phyloP scores from a whole-genome alignment of 2,113 vertebrate species.

The Cavia aperea region DNA sequence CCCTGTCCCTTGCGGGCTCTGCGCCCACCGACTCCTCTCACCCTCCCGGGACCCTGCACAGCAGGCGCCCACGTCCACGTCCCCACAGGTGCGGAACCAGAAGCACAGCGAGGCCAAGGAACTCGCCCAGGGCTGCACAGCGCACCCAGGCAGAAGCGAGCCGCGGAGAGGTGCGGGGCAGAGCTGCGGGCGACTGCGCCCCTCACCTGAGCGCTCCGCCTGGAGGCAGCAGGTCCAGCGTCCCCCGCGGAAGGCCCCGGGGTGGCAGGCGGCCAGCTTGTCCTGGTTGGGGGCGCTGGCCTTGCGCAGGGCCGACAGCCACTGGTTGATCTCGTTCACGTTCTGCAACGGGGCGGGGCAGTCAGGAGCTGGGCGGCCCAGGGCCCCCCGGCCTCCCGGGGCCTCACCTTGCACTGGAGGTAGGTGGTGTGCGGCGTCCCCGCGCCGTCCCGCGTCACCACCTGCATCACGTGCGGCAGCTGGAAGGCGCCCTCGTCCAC shows the following conservation, averaged over 20 bases:
- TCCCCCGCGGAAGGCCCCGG: slow-evolving; percentile 80
- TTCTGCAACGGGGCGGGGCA: slow-evolving; percentile 72
- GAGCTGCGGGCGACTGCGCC: background rate
- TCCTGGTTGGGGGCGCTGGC: slow-evolving; percentile 83
- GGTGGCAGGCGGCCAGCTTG: slow-evolving; percentile 85
- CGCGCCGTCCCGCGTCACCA: slow-evolving; percentile 80
- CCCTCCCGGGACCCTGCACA: background rate
- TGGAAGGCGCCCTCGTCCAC: slow-evolving; percentile 92
- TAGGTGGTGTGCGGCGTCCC: slow-evolving; percentile 83
- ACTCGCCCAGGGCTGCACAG: background rate
- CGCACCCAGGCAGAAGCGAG: accelerated
- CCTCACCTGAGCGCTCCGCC: slow-evolving; percentile 77
- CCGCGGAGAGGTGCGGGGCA: background rate
- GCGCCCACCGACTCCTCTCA: background rate
- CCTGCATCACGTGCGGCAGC: slow-evolving; percentile 89
- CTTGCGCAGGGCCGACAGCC: slow-evolving; percentile 88
- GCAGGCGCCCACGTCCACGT: background rate
- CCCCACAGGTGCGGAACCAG: background rate
- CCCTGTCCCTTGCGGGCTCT: background rate
- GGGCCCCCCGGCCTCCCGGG: accelerated
- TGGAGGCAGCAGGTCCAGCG: slow-evolving; percentile 93
- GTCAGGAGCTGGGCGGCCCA: background rate
- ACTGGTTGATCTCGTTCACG: slow-evolving; percentile 90
- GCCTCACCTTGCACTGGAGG: slow-evolving; percentile 90
- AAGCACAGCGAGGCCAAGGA: background rate